Conservation (phyloP, 2,888 invertebrate species). For the Odontothrips loti region DNA sequence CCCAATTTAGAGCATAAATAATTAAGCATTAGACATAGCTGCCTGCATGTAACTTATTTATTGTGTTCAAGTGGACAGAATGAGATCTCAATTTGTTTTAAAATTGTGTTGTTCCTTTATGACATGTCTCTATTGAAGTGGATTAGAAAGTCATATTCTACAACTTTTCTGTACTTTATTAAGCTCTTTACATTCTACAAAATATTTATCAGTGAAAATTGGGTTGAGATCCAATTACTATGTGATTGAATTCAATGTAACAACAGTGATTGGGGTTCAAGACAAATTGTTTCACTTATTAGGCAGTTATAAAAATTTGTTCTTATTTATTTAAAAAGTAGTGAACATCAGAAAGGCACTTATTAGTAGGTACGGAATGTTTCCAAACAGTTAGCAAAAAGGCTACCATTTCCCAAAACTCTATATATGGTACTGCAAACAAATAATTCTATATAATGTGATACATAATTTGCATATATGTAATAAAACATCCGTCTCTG, state of each 20-base stretch:
- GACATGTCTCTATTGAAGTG: slow-evolving; percentile 15
- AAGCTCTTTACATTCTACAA: slow-evolving; percentile 32
- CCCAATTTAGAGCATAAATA: slow-evolving; percentile 8
- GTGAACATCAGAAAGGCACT: slow-evolving; percentile 24
- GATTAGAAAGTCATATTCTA: slow-evolving; percentile 5
- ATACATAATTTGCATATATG: not conserved
- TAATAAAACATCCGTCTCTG: not conserved
- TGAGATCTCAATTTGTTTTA: slow-evolving; percentile 25
- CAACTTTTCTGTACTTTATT: not conserved
- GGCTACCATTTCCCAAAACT: not conserved
- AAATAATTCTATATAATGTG: not conserved
- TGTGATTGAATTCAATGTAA: not conserved
- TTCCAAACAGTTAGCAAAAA: not conserved
- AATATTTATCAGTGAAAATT: slow-evolving; percentile 34
- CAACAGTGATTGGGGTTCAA: slow-evolving; percentile 14
- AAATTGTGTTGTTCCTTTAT: slow-evolving; percentile 25
- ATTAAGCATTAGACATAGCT: slow-evolving; percentile 25
- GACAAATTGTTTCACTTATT: slow-evolving; percentile 26
- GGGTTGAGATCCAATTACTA: slow-evolving; percentile 22
- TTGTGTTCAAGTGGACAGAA: slow-evolving; percentile 25
- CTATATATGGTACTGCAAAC: not conserved
- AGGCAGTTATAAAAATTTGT: slow-evolving; percentile 46
- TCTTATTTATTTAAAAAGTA: slow-evolving; percentile 9
- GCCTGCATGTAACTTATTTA: slow-evolving; percentile 19
- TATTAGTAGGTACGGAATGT: not conserved